phyloP scores from a whole-genome alignment of 2,888 invertebrate species.

The Andrena bicolor region DNA sequence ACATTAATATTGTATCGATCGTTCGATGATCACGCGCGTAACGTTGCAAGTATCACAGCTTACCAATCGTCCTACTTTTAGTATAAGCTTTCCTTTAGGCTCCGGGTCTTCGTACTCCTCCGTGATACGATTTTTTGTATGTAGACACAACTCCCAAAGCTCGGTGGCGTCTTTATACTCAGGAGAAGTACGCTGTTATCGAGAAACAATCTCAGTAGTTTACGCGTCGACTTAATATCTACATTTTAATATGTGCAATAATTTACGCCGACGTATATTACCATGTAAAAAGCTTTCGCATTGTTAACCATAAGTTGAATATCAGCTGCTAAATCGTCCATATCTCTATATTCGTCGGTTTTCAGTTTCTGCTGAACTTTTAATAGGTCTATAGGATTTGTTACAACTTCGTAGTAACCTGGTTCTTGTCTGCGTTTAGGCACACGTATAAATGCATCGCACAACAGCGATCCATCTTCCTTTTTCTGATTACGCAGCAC shows the following conservation, averaged over 20 bases:
- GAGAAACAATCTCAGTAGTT: constrained; percentile 31
- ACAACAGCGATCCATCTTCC: constrained; percentile 95
- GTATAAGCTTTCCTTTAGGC: constrained; percentile 86
- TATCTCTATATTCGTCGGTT: constrained; percentile 97
- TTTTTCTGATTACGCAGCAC: constrained; percentile 95
- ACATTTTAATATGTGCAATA: constrained; percentile 6
- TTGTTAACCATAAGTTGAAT: constrained; percentile 96
- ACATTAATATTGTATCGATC: constrained; percentile 14
- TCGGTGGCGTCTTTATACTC: constrained; percentile 96
- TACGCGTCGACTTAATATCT: constrained; percentile 17
- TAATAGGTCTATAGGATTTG: constrained; percentile 97
- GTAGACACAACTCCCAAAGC: constrained; percentile 93
- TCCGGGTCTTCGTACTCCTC: constrained; percentile 86
- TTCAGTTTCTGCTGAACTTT: constrained; percentile 98
- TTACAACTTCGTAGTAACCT: constrained; percentile 96
- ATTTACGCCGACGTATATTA: constrained; percentile 72
- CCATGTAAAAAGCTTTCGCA: constrained; percentile 97
- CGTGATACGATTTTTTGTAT: constrained; percentile 86
- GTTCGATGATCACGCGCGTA: not conserved
- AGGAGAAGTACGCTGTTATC: constrained; percentile 88
- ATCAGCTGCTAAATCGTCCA: constrained; percentile 96
- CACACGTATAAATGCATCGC: constrained; percentile 97
- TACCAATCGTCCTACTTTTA: constrained; percentile 86
- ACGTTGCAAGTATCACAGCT: constrained; percentile 51
- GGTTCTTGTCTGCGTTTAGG: constrained; percentile 97